A percentile compares a stretch with the other conserved stretches of the same genome.
Conservation (phyloP, 2,888 invertebrate genomes). For the Drosophila fulvimacula region DNA sequence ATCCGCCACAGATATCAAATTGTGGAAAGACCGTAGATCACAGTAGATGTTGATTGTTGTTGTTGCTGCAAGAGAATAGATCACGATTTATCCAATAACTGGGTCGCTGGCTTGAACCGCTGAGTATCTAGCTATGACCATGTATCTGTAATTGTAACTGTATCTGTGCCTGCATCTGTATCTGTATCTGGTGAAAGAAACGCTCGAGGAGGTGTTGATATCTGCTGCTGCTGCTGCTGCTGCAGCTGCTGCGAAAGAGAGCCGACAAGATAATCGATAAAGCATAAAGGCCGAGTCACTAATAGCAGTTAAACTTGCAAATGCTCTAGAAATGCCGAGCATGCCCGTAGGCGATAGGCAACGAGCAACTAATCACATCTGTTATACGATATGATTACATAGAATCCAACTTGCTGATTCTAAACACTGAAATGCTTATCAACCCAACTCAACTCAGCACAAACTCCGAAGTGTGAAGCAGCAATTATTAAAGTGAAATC, state of each 20-base stretch:
- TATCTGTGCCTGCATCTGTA: constrained; percentile 11
- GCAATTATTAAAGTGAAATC: constrained; percentile 1
- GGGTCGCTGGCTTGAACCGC: constrained; percentile 49
- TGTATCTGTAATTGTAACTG: constrained; percentile 11
- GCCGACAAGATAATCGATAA: constrained; percentile 37
- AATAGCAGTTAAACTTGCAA: constrained; percentile 35
- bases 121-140: neutral
- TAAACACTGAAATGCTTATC: neutral
- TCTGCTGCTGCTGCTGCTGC: constrained; percentile 7
- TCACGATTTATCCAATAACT: constrained; percentile 53
- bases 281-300: constrained; percentile 27
- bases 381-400: constrained; percentile 17
- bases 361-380: constrained; percentile 9
- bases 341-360: constrained; percentile 6
- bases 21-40: constrained; percentile 11
- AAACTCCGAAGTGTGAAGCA: neutral
- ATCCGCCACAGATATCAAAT: constrained; percentile 65
- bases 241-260: constrained; percentile 22
- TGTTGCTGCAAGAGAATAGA: constrained; percentile 39
- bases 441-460: neutral
- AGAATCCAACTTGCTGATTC: constrained; percentile 1
- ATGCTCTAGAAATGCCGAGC: constrained; percentile 33
- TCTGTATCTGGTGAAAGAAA: constrained; percentile 36
- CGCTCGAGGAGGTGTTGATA: constrained; percentile 46
- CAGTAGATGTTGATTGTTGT: constrained; percentile 3